phyloP scores from a whole-genome alignment of 2,888 invertebrate species.

The Amorpha juglandis region DNA sequence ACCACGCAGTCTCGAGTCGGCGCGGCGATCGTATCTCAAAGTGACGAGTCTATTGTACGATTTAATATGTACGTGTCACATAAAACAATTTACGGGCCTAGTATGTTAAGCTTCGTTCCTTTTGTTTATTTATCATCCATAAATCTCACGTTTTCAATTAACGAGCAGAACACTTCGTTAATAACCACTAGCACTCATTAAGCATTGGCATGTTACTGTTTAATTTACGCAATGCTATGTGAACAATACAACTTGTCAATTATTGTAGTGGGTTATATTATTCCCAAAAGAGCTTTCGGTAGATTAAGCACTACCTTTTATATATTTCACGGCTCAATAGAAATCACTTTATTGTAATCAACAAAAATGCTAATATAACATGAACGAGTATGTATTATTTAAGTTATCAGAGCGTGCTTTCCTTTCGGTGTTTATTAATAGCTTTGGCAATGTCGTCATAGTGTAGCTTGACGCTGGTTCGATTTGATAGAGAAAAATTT shows the following conservation, averaged over 20 bases:
- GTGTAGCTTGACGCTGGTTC: no score
- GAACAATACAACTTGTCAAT: neutral
- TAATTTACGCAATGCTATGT: neutral
- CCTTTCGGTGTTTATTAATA: no score
- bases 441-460: no score
- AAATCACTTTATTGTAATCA: neutral
- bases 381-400: no score
- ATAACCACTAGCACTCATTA: slow-evolving; percentile 50
- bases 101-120: slow-evolving; percentile 58
- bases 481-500: no score
- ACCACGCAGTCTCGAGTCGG: slow-evolving; percentile 30
- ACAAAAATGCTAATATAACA: neutral
- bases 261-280: neutral
- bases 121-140: slow-evolving; percentile 63
- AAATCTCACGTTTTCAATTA: slow-evolving; percentile 57
- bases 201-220: slow-evolving; percentile 19
- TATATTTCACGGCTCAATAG: neutral
- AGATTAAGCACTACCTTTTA: no score
- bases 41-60: slow-evolving; percentile 52
- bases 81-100: slow-evolving; percentile 69
- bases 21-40: slow-evolving; percentile 64
- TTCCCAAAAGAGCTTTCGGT: neutral
- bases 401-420: no score
- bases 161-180: slow-evolving; percentile 52
- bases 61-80: slow-evolving; percentile 55